phyloP scores from a whole-genome alignment of 2,888 invertebrate species.

The Teleiodes luculella region DNA sequence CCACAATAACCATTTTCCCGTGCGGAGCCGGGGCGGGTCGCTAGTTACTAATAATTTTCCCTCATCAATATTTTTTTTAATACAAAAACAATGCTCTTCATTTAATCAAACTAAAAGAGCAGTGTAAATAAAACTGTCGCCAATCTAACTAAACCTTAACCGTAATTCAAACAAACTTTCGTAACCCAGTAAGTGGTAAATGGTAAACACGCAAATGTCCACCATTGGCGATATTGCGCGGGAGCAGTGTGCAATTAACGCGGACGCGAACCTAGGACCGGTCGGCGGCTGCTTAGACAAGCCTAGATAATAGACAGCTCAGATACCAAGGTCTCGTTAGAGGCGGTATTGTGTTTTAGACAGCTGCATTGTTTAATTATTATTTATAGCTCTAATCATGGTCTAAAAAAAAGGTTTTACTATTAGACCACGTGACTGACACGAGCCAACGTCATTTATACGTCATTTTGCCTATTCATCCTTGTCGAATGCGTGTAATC shows the following conservation, averaged over 20 bases:
- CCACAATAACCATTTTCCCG: no score
- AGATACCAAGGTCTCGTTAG: neutral
- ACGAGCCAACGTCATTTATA: no score
- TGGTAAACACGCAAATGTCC: constrained; percentile 1
- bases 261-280: constrained; percentile 22
- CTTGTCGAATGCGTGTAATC: no score
- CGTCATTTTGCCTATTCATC: no score
- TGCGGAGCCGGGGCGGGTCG: no score
- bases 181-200: neutral
- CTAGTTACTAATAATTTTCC: no score
- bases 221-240: neutral
- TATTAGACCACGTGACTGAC: no score
- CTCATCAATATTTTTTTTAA: no score
- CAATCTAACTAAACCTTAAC: neutral
- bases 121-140: neutral
- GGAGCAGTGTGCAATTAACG: constrained; percentile 12
- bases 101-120: neutral
- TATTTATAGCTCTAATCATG: no score
- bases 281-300: neutral
- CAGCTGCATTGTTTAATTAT: neutral
- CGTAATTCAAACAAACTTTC: neutral
- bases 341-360: neutral
- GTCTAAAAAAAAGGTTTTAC: no score
- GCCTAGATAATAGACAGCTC: neutral
- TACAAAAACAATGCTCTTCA: no score